These are phyloP conservation scores for Elephantulus edwardii DNA, from an alignment of 2,113 vertebrate genomes.

Conservation along the genomic window DNA sequence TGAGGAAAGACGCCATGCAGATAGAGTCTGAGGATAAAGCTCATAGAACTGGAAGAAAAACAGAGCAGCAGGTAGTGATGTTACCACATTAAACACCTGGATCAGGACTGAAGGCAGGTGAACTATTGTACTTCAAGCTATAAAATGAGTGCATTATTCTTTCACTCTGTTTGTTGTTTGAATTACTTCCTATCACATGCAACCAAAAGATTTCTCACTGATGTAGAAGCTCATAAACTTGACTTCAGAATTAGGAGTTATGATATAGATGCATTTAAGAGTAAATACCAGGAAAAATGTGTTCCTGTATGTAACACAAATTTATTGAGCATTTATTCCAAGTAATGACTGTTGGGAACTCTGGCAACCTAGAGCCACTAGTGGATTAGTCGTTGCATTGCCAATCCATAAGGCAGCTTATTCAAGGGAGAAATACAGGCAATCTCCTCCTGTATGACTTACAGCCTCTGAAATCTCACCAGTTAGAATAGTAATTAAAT, in stretches of 20 bases:
- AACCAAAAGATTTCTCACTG: constrained; percentile 46
- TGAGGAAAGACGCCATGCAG: not conserved
- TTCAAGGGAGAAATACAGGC: too few relatives aligned
- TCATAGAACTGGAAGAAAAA: not conserved
- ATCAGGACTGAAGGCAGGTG: not conserved
- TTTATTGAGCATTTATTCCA: constrained; percentile 14
- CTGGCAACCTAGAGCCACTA: too few relatives aligned
- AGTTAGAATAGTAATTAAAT: too few relatives aligned
- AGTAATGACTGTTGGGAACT: too few relatives aligned
- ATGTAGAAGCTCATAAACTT: not conserved
- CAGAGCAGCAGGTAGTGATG: not conserved
- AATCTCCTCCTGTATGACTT: too few relatives aligned
- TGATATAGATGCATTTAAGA: not conserved
- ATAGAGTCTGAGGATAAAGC: not conserved
- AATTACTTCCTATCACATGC: not conserved
- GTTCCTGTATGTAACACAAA: not conserved
- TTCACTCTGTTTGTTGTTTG: not conserved
- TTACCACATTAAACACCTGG: not conserved
- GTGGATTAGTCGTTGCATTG: too few relatives aligned
- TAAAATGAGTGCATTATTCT: not conserved
- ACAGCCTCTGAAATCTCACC: too few relatives aligned
- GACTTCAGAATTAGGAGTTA: not conserved
- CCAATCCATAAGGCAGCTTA: too few relatives aligned
- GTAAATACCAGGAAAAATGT: not conserved
- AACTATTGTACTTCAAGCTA: not conserved